These are phyloP conservation scores for Cephus pygmeus DNA, from an alignment of 2,888 invertebrate species.

Conservation along the genomic window DNA sequence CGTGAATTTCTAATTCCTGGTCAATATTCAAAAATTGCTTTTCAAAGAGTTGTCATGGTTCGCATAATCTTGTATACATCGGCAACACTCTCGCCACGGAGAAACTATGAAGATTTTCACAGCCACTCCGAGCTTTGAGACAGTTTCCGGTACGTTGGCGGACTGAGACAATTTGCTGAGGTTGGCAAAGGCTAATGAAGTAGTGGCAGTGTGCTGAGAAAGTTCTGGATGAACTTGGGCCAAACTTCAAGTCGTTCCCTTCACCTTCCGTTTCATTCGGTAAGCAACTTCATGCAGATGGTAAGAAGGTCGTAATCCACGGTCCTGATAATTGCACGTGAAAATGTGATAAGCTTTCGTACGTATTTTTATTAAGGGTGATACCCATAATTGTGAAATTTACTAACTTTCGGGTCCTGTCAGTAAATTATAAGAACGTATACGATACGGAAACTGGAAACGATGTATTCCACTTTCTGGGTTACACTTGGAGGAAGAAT, in stretches of 20 bases:
- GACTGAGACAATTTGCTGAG: constrained; percentile 33
- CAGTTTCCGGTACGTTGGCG: not conserved
- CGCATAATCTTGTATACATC: not conserved
- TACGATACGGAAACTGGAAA: not conserved
- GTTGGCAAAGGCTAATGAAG: constrained; percentile 42
- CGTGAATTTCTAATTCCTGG: no score
- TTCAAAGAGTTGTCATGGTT: not conserved
- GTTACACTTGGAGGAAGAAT: no score
- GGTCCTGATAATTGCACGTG: not conserved
- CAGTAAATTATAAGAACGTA: not conserved
- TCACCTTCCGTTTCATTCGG: not conserved
- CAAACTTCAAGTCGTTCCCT: not conserved
- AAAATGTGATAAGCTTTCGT: not conserved
- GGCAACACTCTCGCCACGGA: not conserved
- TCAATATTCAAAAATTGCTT: no score
- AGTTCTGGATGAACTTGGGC: not conserved
- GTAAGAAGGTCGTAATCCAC: not conserved
- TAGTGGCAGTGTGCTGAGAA: constrained; percentile 17
- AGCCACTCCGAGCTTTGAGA: not conserved
- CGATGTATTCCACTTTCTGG: not conserved
- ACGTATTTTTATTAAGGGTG: not conserved
- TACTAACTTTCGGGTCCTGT: not conserved
- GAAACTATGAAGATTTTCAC: not conserved
- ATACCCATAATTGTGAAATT: not conserved
- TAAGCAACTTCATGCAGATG: not conserved